phyloP scores from a whole-genome alignment of 1,140 invertebrate genomes.

The Drosophila ironensis region DNA sequence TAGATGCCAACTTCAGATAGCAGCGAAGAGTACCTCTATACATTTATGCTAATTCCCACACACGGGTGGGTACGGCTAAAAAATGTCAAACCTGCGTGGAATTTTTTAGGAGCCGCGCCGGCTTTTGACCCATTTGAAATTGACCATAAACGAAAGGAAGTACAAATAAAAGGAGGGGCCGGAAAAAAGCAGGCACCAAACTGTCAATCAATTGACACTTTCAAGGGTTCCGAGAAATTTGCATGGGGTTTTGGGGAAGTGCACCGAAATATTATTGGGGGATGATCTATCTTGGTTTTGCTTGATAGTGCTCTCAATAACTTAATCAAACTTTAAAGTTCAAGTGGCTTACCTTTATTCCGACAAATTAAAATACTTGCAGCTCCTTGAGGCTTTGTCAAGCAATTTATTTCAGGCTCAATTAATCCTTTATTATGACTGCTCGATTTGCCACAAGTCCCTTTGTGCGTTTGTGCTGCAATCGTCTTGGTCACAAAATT shows the following conservation, averaged over 20 bases:
- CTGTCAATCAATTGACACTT: conserved; percentile 29
- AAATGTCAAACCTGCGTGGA: conserved; percentile 38
- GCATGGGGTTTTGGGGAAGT: background rate
- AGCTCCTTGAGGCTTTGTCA: conserved; percentile 3
- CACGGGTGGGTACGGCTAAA: background rate
- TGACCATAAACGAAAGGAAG: conserved; percentile 41
- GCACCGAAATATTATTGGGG: too few species aligned
- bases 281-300: too few species aligned
- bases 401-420: conserved; percentile 10
- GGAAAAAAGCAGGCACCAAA: background rate
- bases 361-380: background rate
- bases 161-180: background rate
- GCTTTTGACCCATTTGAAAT: conserved; percentile 66
- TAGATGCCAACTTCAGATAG: conserved; percentile 64
- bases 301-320: too few species aligned
- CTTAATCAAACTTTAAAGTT: background rate
- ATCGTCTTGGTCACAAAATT: conserved; percentile 12
- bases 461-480: conserved; percentile 1
- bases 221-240: conserved; percentile 1
- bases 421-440: conserved; percentile 49
- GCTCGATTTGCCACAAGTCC: conserved; percentile 4
- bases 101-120: conserved; percentile 40
- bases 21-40: conserved; percentile 30
- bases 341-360: conserved; percentile 8
- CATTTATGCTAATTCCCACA: conserved; percentile 49